These are phyloP conservation scores for Choristoneura rosaceana DNA, from an alignment of 2,888 invertebrate genomes.

Conservation along the genomic window DNA sequence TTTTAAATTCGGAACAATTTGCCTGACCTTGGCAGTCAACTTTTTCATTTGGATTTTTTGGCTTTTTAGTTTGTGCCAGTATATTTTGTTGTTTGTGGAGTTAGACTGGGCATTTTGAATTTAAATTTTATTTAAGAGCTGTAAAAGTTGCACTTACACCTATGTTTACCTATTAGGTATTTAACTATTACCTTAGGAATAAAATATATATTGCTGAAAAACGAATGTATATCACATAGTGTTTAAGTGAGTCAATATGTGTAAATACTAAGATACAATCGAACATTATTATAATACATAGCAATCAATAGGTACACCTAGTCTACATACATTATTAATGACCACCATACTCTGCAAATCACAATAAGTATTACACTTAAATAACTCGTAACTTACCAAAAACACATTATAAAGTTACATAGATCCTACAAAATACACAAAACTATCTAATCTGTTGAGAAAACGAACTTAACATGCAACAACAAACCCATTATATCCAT, in stretches of 20 bases:
- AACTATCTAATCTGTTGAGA: slow-evolving; percentile 6
- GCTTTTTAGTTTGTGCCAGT: slow-evolving; percentile 9
- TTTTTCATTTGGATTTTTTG: slow-evolving; percentile 37
- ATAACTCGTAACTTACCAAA: background rate
- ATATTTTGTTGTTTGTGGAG: background rate
- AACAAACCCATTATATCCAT: slow-evolving; percentile 46
- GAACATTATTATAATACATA: too few species aligned
- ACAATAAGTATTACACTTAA: background rate
- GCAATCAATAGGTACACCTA: background rate
- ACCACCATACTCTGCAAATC: too few species aligned
- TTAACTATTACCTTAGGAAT: too few species aligned
- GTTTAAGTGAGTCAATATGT: too few species aligned
- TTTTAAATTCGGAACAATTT: slow-evolving; percentile 75
- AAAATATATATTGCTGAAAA: too few species aligned
- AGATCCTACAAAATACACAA: background rate
- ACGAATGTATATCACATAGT: too few species aligned
- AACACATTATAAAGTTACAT: background rate
- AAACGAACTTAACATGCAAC: slow-evolving; percentile 5
- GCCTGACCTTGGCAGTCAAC: slow-evolving; percentile 70
- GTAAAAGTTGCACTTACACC: background rate
- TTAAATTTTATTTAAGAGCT: background rate
- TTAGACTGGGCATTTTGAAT: background rate
- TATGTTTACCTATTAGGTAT: too few species aligned
- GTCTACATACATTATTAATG: too few species aligned
- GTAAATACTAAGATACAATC: too few species aligned